Evolutionary conservation across 2,113 vertebrate genomes (phyloP), one percentile per base, ranked within the genome.

Genomic region (Fulmarus glacialis): DNA sequence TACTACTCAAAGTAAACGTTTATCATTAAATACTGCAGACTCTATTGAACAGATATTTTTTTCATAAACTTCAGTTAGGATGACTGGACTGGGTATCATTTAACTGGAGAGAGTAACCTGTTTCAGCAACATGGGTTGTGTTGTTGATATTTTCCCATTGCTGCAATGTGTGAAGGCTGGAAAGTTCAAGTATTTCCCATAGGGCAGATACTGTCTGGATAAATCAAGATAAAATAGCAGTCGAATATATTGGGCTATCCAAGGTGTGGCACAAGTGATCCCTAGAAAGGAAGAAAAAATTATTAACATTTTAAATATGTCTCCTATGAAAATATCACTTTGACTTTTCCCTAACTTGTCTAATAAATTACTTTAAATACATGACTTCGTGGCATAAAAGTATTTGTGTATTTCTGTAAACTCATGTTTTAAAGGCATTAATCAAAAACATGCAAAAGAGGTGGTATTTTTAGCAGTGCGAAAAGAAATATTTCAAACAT

Each of bases 111-210:
- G 38, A 89, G 64, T 81, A 96, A 92, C 77, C 53, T 92, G 17
- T 59, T 92, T 81, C 88, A 95, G 87, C 94, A 97, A 53, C 87
- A 70, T 86, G 68, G 30, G 24, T 62, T 94, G 38, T 95, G 47
- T 94, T 70, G 75, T 66, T 96, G 70, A 12, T 94, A 86, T 96
- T 97, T 98, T 95, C 86, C 88, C 73, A 36, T 53, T 59, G 60
- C 93, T 96, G 38, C 66, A 84, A 80, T 74, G 93, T 96, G 96
- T 97, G 93, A 98, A 94, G 79, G 66, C 92, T 97, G 89, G 43
- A 88, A 96, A 96, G 89, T 96, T 97, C 88, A 85, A 73, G 63
- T 95, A 83, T 98, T 97, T 97, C 97, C 97, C 96, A 94, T 40
- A 91, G 92, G 97, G 96, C 89, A 89, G 58, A 93, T 60, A 71